Percentiles rank a stretch among this genome's conserved stretches.
Evolutionary conservation across 2,113 vertebrate species (phyloP).

Genomic region (Pituophis catenifer): DNA sequence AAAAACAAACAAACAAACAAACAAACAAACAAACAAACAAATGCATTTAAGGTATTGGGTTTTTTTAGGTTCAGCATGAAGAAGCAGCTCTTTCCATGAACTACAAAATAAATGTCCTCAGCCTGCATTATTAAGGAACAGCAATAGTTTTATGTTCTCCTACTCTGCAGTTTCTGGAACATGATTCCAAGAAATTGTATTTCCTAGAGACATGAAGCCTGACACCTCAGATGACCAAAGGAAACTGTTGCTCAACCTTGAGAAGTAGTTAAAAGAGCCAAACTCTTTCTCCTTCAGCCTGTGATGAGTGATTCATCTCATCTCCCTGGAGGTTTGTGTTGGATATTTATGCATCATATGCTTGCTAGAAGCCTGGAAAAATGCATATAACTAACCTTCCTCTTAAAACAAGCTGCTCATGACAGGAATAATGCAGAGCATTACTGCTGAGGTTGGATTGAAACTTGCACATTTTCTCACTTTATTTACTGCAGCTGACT

Average conservation of each 20-base stretch:
- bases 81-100: not conserved
- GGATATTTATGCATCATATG: not conserved
- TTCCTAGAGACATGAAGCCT: not conserved
- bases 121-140: not conserved
- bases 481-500: not conserved
- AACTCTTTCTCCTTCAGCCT: not conserved
- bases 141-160: not conserved
- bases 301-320: fast-evolving
- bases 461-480: not conserved
- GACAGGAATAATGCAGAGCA: not conserved
- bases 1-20: not conserved
- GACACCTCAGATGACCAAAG: not conserved
- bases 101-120: not conserved
- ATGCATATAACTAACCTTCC: fast-evolving
- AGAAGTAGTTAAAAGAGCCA: not conserved
- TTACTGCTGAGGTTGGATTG: fast-evolving
- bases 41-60: not conserved
- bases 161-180: fast-evolving
- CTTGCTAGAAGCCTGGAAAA: not conserved
- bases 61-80: not conserved
- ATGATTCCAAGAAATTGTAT: not conserved
- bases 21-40: not conserved
- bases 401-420: not conserved
- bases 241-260: not conserved
- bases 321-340: fast-evolving